Evolutionary conservation across 2,113 vertebrate species (phyloP), one percentile per base, ranked within the genome.

Genomic region (Charadrius vociferus): DNA sequence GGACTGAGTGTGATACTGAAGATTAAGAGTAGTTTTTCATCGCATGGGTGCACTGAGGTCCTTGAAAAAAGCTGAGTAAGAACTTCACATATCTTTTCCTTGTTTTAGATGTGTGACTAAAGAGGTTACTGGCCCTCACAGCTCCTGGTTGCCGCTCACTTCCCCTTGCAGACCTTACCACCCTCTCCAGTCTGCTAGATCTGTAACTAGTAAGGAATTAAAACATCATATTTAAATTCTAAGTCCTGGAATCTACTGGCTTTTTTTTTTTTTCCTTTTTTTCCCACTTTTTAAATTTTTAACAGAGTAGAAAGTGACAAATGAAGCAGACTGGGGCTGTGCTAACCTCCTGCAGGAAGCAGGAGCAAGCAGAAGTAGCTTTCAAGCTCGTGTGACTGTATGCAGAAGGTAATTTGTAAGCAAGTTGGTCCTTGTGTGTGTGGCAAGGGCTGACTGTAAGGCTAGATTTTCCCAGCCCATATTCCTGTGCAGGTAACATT

Each of bases 61-160:
- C 53, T 95, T 95, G 66, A 86, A 96, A 91, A 15, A 89, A 86
- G 80, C 45, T 91, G 89, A 88, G 29, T 81, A 86, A 89, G 83
- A 77, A 29, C 17, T 77, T 95, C 49, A 79, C 4, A 26, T 59
- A 34, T 81, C 10, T 97, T 85, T 80, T 37, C 5, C 14, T 62
- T 65, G 27, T 5, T 91, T 89, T 50, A 86, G 43, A 27, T 61
- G 9, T 49, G 49, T 88, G 39, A 72, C 16, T 90, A 56, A 63
- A 87, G 52, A 88, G 52, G 49, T 88, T 93, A 79, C 19, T 56
- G 52, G 17, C 16, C 47, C 41, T 81, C 43, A 63, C 47, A 79
- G 32, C 12, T 53, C 30, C 30, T 53, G 22, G 30, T 39, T 88
- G 26, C 50, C 65, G 41, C 67, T 73, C 55, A 41, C 32, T 70